Evolutionary conservation across 1,140 invertebrate species (phyloP), one percentile per base, ranked within the genome.

Genomic region (Euura lappo): DNA sequence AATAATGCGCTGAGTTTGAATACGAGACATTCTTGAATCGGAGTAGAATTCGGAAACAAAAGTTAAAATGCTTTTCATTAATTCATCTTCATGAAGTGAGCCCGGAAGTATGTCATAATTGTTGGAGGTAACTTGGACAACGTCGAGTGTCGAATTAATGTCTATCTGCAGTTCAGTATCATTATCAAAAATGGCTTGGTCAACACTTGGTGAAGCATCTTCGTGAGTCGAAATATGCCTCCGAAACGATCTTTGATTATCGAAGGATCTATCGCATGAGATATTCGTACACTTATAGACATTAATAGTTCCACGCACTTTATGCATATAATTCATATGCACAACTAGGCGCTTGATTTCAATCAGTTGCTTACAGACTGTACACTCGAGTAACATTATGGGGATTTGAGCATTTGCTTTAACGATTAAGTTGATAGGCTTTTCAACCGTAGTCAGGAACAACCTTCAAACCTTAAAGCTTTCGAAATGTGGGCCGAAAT

Each of bases 1-100:
- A 51, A 51, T 51, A n/a, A 51, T 51, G 11, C 47, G 47, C 47
- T 51, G 47, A 51, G 47, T 51, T 51, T 51, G 47, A 51, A 51
- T n/a, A 51, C 47, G 47, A 7, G 47, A 51, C 7, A 51, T 51
- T 51, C 47, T 51, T 8, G 47, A 51, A n/a, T 51, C 47, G 11
- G 47, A 51, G 11, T 51, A 51, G 2, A 51, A 51, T 51, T 51
- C n/a, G 47, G 47, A 51, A 51, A 51, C 47, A 51, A 51, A 8
- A 51, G 47, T n/a, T 51, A 51, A 51, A 2, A n/a, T 51, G 47
- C 47, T 51, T 51, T n/a, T 7, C 47, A 51, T 51, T 51, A 51
- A 51, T 2, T 51, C n/a, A 51, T 51, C 47, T 51, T 51, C n/a
- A 8, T 7, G 11, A 51, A n/a, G 2, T 8, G 2, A 51, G 47